Evolutionary conservation across 2,797 vertebrate genomes (phyloP).

Genomic region (Cyclopterus lumpus): DNA sequence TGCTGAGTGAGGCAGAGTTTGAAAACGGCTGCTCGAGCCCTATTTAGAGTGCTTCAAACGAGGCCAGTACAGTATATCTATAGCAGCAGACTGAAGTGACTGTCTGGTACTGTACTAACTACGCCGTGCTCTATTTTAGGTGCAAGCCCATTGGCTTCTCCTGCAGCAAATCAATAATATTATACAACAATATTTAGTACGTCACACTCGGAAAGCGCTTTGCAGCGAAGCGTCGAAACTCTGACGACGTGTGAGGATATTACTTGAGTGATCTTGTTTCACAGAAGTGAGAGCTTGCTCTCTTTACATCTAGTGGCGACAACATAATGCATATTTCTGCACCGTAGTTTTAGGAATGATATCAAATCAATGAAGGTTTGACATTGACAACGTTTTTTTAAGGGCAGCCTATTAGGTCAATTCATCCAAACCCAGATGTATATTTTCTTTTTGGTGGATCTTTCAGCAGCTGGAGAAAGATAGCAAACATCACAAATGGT

Average conservation of each 20-base stretch:
- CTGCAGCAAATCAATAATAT: slow-evolving; percentile 60
- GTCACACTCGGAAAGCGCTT: slow-evolving; percentile 27
- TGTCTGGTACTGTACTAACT: slow-evolving; percentile 13
- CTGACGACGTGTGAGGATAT: slow-evolving; percentile 6
- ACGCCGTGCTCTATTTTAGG: slow-evolving; percentile 34
- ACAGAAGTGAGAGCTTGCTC: not conserved
- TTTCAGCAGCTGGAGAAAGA: not conserved
- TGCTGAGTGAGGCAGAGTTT: slow-evolving; percentile 67
- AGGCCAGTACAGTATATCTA: slow-evolving; percentile 64
- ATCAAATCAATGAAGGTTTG: not conserved
- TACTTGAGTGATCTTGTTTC: slow-evolving; percentile 3
- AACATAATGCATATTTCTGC: not conserved
- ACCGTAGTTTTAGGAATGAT: not conserved
- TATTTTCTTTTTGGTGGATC: not conserved
- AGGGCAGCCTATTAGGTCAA: not conserved
- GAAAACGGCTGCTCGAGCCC: slow-evolving; percentile 58
- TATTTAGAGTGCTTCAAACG: slow-evolving; percentile 69
- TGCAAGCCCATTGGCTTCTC: slow-evolving; percentile 32
- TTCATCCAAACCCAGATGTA: not conserved
- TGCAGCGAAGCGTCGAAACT: slow-evolving; percentile 23
- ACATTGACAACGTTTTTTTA: not conserved
- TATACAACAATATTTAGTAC: too few relatives aligned
- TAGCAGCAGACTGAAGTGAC: slow-evolving; percentile 25
- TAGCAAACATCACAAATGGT: not conserved
- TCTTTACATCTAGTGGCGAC: not conserved